Evolutionary conservation across 1,140 invertebrate species (phyloP).

Genomic region (Diabrotica undecimpunctata): DNA sequence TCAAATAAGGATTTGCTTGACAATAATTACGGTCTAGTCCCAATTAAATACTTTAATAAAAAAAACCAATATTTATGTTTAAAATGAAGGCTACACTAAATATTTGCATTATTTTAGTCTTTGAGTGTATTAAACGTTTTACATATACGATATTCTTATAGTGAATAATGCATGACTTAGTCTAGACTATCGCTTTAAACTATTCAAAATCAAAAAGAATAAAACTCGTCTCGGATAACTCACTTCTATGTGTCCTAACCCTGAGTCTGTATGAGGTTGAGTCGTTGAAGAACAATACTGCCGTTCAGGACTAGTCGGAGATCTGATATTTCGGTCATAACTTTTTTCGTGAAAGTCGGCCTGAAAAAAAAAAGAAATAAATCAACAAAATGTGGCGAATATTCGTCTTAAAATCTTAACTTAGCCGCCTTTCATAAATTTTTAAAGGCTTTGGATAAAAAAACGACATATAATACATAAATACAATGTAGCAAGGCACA

Average conservation of each 20-base stretch:
- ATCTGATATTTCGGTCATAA: conserved; percentile 50
- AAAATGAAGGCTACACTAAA: no score
- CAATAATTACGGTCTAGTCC: no score
- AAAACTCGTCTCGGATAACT: not conserved
- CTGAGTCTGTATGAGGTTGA: conserved; percentile 65
- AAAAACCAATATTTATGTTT: no score
- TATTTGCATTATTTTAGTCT: no score
- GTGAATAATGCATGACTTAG: not conserved
- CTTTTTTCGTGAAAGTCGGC: conserved; percentile 27
- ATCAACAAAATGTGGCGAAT: not conserved
- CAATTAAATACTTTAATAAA: no score
- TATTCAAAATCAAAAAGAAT: not conserved
- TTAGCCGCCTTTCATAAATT: not conserved
- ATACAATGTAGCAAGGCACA: no score
- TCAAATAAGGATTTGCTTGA: no score
- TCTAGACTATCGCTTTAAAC: not conserved
- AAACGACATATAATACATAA: not conserved
- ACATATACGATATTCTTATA: not conserved
- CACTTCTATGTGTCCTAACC: conserved; percentile 47
- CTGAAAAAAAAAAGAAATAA: not conserved
- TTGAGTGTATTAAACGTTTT: no score
- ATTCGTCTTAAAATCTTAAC: no score
- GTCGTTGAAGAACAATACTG: conserved; percentile 79
- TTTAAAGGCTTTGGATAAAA: not conserved
- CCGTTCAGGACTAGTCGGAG: conserved; percentile 69